Evolutionary conservation across 2,113 vertebrate genomes (phyloP).

Genomic region (Dipodomys spectabilis): DNA sequence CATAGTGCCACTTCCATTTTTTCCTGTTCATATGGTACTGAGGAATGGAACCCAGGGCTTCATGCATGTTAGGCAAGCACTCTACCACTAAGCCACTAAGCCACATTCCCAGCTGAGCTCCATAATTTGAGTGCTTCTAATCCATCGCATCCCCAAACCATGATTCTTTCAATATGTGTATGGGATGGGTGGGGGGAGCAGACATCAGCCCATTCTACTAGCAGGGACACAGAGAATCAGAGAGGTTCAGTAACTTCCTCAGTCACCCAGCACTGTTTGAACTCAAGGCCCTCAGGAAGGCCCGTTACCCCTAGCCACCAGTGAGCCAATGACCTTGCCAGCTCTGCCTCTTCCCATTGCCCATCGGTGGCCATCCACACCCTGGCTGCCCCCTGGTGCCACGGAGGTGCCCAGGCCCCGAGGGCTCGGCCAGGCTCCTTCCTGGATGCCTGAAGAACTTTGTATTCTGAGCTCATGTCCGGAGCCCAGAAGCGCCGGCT

Average conservation of each 20-base stretch:
- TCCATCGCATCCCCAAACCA: neutral
- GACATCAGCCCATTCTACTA: neutral
- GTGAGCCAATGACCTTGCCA: neutral
- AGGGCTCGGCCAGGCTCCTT: neutral
- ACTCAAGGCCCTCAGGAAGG: neutral
- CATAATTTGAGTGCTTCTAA: neutral
- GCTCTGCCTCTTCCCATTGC: neutral
- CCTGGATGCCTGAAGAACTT: rapidly evolving
- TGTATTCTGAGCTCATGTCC: no score
- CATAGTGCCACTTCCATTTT: no score
- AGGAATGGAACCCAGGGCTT: no score
- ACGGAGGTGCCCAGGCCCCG: neutral
- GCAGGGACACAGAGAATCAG: neutral
- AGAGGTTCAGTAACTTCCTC: neutral
- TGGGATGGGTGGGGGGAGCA: no score
- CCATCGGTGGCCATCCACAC: no score
- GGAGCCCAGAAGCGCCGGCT: slow-evolving; percentile 3
- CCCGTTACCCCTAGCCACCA: neutral
- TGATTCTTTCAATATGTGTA: neutral
- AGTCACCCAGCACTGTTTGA: neutral
- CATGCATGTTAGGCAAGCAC: no score
- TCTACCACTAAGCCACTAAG: no score
- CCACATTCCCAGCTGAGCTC: no score
- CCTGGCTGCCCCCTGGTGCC: neutral
- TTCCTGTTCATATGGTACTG: no score